phyloP scores from a whole-genome alignment of 2,113 vertebrate genomes.

The Chiloscyllium plagiosum region DNA sequence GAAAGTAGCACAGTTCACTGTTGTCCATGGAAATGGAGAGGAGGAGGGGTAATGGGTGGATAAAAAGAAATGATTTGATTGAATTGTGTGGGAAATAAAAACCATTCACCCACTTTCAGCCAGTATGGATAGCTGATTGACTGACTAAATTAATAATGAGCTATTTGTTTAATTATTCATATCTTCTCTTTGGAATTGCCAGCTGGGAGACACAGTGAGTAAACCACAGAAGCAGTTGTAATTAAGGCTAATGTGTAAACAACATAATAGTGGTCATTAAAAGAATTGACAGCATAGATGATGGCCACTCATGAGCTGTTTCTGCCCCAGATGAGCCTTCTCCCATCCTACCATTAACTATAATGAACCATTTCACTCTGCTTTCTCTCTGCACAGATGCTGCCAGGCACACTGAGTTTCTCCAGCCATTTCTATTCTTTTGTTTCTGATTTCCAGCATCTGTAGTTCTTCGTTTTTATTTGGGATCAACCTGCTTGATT shows the following conservation, averaged over 20 bases:
- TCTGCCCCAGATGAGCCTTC: too few species aligned
- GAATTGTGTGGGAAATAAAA: neutral
- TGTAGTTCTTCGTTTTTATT: too few species aligned
- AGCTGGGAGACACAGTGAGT: neutral
- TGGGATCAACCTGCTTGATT: too few species aligned
- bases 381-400: too few species aligned
- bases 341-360: neutral
- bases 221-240: neutral
- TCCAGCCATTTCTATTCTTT: too few species aligned
- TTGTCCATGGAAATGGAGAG: too few species aligned
- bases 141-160: neutral
- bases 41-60: neutral
- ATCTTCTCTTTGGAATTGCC: neutral
- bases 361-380: neutral
- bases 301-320: too few species aligned
- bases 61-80: neutral
- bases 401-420: too few species aligned
- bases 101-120: neutral
- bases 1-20: too few species aligned
- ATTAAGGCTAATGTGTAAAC: neutral
- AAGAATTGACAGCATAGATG: neutral
- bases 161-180: neutral
- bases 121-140: too few species aligned
- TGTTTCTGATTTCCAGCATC: too few species aligned
- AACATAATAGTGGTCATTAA: neutral